These are phyloP conservation scores for Mobula birostris DNA, from an alignment of 2,113 vertebrate species.

Conservation along the genomic window DNA sequence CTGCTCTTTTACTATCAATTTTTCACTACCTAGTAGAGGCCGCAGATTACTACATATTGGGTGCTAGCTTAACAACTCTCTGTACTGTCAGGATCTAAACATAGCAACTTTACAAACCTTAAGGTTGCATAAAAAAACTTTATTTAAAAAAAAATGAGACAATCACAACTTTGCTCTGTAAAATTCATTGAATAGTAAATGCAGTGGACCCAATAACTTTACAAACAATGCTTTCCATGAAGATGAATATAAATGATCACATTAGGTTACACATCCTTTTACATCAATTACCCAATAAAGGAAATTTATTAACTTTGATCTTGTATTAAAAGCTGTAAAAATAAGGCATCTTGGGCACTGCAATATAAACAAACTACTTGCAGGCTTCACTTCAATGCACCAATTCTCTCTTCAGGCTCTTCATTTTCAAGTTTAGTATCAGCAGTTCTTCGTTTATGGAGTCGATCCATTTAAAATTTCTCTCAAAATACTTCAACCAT, in stretches of 20 bases:
- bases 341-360: neutral
- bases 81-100: neutral
- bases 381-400: conserved; percentile 10
- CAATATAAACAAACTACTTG: neutral
- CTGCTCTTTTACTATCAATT: neutral
- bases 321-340: conserved; percentile 11
- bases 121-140: neutral
- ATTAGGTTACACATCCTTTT: neutral
- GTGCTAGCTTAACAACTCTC: neutral
- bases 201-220: neutral
- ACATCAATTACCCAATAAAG: neutral
- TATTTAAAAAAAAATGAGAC: neutral
- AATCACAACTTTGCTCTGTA: neutral
- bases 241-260: neutral
- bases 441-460: conserved; percentile 20
- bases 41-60: neutral
- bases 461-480: neutral
- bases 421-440: neutral
- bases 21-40: neutral
- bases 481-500: neutral
- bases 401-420: conserved; percentile 24
- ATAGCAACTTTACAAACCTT: neutral
- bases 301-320: neutral
- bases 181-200: neutral
- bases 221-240: neutral